These are phyloP conservation scores for Pristionchus entomophagus DNA, from an alignment of 2,888 invertebrate species.

Conservation along the genomic window DNA sequence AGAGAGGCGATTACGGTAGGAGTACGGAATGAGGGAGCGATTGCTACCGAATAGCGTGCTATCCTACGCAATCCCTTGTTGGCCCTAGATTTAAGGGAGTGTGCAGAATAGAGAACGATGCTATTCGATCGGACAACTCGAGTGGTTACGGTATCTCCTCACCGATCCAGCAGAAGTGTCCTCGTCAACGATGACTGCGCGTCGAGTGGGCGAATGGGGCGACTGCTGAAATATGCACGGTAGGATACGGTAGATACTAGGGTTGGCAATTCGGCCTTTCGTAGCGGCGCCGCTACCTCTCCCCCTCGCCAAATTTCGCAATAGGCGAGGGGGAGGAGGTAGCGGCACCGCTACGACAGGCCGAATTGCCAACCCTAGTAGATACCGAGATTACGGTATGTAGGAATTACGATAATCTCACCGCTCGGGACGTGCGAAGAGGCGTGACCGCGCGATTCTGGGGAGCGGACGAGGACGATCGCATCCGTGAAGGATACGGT, in stretches of 20 bases:
- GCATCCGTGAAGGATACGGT: no score
- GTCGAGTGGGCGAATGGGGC: neutral
- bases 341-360: no score
- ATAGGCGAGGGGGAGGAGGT: no score
- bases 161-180: conserved; percentile 40
- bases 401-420: neutral
- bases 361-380: no score
- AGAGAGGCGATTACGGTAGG: neutral
- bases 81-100: no score
- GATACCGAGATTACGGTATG: no score
- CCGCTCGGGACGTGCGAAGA: neutral
- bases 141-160: no score
- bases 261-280: no score
- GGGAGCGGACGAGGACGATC: neutral
- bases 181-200: neutral
- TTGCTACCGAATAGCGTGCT: neutral
- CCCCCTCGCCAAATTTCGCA: no score
- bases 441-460: neutral
- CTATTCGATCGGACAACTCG: no score
- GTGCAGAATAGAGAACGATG: neutral
- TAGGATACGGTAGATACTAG: neutral
- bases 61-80: no score
- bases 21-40: neutral
- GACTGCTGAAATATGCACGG: neutral
- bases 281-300: no score